phyloP scores from a whole-genome alignment of 2,113 vertebrate genomes.

The Macrotus californicus region DNA sequence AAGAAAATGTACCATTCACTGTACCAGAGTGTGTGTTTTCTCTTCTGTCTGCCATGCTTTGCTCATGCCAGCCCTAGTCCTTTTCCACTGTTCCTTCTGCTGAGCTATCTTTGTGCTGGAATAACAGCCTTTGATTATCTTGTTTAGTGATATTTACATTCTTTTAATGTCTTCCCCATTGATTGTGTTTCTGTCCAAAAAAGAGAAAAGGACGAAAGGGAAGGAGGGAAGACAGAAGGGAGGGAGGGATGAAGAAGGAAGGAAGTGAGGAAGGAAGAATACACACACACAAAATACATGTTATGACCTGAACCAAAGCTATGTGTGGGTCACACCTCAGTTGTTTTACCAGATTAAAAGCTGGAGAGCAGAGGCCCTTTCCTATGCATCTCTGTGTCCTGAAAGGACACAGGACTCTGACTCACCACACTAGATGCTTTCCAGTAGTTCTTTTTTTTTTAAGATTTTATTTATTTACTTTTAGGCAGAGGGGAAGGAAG shows the following conservation, averaged over 20 bases:
- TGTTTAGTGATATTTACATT: neutral
- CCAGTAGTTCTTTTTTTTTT: neutral
- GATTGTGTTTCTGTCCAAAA: neutral
- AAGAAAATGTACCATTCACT: neutral
- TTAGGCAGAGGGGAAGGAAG: no score
- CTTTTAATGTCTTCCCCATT: neutral
- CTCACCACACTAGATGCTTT: neutral
- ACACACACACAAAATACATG: neutral
- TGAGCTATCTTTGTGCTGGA: neutral
- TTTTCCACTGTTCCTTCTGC: neutral
- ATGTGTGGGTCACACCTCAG: neutral
- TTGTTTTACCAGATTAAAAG: neutral
- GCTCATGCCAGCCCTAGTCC: neutral
- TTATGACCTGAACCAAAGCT: neutral
- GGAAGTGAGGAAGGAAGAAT: neutral
- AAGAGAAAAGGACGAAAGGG: neutral
- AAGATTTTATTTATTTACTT: no score
- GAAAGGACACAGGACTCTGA: neutral
- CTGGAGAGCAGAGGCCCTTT: neutral
- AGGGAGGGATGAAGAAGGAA: neutral
- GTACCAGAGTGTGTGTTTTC: rapidly evolving
- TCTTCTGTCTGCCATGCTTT: neutral
- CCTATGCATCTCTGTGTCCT: neutral
- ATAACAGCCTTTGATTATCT: neutral
- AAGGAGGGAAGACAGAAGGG: no score